A percentile compares a stretch with the other conserved stretches of the same genome.
These are phyloP conservation scores for Tethea ocularis DNA, from an alignment of 2,888 invertebrate species.

Conservation along the genomic window DNA sequence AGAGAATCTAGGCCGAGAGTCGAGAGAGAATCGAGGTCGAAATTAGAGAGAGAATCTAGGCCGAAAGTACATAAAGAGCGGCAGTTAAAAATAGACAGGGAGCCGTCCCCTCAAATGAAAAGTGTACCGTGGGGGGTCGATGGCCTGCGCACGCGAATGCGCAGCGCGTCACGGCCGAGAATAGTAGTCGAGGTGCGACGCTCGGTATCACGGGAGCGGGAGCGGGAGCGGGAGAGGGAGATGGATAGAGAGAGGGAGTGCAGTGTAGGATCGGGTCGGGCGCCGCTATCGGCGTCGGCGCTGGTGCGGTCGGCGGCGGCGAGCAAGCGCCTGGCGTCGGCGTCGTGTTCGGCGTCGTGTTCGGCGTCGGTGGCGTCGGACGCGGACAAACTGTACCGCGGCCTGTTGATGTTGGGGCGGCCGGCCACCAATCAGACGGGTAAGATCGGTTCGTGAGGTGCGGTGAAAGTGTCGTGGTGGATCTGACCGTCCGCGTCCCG, in stretches of 20 bases:
- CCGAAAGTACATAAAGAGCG: neutral
- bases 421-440: conserved; percentile 84
- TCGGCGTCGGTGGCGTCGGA: conserved; percentile 68
- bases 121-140: neutral
- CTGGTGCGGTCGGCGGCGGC: conserved; percentile 43
- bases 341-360: too few relatives aligned
- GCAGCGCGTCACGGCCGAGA: neutral
- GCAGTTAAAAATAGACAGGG: neutral
- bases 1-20: neutral
- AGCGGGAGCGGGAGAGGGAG: neutral
- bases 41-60: conserved; percentile 1
- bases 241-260: neutral
- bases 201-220: neutral
- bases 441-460: conserved; percentile 72
- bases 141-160: neutral
- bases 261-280: conserved; percentile 25
- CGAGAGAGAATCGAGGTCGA: neutral
- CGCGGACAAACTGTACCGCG: conserved; percentile 76
- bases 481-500: conserved; percentile 48
- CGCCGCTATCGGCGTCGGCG: conserved; percentile 58
- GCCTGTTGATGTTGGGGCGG: conserved; percentile 64
- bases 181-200: neutral
- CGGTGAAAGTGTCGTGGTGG: conserved; percentile 77
- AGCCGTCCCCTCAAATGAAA: neutral
- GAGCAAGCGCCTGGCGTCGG: conserved; percentile 47